Evolutionary conservation across 2,113 vertebrate species (phyloP), one percentile per base, ranked within the genome.

Genomic region (Amia ocellicauda): DNA sequence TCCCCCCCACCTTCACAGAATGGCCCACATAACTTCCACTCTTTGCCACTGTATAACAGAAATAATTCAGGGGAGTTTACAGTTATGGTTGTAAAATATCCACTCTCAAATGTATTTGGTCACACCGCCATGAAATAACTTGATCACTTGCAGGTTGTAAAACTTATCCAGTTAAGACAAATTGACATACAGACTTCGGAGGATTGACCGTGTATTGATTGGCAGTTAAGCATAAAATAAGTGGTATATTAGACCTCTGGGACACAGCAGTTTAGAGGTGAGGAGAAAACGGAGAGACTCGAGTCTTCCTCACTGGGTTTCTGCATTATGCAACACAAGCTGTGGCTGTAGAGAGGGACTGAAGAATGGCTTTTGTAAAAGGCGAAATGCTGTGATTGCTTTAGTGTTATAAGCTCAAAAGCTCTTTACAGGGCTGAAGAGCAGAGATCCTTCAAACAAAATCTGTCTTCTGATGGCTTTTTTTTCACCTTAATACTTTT

Each of bases 71-170:
- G 56, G 16, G 52, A 60, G 53, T 54, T 62, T 54, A 58, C 63
- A 74, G 67, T 74, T 69, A 73, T 60, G 67, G 72, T 68, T 70
- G 67, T 69, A 74, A 78, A 71, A 70, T 57, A 65, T 60, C 69
- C 74, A 70, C 67, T 74, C 67, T 57, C 66, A 60, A 73, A 71
- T 73, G 66, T 66, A 72, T 72, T 71, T 66, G 68, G 64, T 67
- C 65, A 62, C 31, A n/a, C 27, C n/a, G 11, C 56, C 60, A 40
- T 55, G 50, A 60, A 57, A 53, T 52, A 72, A 51, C 28, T 42
- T 22, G 61, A 42, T 50, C 60, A 41, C 50, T 58, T 50, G 70
- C 57, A 58, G n/a, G 70, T 62, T 64, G 59, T 66, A 67, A 62
- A 68, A 72, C 58, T 49, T 49, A 29, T 53, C 50, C 53, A 40